Base-by-base conservation (phyloP, 64 coral and sea anemone genomes). In the Acropora tenuis region DNA sequence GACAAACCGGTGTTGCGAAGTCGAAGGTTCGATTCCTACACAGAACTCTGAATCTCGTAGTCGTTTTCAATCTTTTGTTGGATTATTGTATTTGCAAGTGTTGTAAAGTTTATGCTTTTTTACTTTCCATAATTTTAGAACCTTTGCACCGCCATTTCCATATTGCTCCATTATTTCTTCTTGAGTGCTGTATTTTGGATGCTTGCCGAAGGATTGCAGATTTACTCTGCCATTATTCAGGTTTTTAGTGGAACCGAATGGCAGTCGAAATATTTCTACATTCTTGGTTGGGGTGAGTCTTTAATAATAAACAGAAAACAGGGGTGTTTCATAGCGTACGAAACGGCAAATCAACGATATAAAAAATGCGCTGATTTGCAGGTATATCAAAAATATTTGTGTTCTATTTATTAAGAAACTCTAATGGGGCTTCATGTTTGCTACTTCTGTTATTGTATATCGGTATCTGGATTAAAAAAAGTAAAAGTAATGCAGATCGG, bases 211-310 rank as follows among this genome's bases (percentile, higher is more conserved):
- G 87, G 92, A 68, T 74, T 94, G 43, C 87, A 84, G 71, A 94
- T 94, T 47, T 94, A 94, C 45, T 59, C 59, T 12, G 46, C 92
- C 3, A 89, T 94, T 49, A 87, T 94, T 65, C 89, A 87, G 59
- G 92, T 94, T 0, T 94, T 94, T 41, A 69, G 30, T 43, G 79
- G 75, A 2, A 30, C 30, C 0, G 87, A 78, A 6, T 58, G 92
- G 41, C 83, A 55, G 50, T 19, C 48, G 66, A 89, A 55, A 63
- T 94, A 59, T 65, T 94, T 90, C 68, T 94, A 89, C 48, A 48
- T 94, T 68, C 78, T 94, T 84, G 92, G 92, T 3, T 94, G 92
- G 92, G 92, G 92, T 94, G 78, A 94, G 92, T 7, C 0, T 63
- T 55, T 5, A 55, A 5, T 55, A 30, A 30, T 30, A 30, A 30